Percentiles rank a stretch among this genome's conserved stretches.
These are phyloP conservation scores for Tapirus terrestris DNA, from an alignment of 2,113 vertebrate genomes.

Conservation along the genomic window DNA sequence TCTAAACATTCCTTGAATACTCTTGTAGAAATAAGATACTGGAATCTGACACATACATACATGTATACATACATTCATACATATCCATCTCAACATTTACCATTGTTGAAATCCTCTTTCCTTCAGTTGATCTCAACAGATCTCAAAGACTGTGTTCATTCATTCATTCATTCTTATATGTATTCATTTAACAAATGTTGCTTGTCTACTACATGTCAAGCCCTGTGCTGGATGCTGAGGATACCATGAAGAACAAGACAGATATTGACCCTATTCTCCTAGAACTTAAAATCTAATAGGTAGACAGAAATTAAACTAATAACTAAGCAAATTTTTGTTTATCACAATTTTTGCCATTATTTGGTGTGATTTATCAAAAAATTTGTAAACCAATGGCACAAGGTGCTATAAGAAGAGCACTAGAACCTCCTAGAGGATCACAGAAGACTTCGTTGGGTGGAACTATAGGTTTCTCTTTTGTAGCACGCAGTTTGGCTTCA, in stretches of 20 bases:
- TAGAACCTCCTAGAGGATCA: neutral
- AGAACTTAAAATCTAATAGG: neutral
- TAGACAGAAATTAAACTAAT: neutral
- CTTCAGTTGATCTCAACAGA: neutral
- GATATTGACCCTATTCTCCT: neutral
- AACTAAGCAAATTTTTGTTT: neutral
- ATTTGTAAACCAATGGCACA: neutral
- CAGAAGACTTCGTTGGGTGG: neutral
- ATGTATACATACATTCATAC: too few species aligned
- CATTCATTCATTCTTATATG: neutral
- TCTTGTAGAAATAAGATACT: neutral
- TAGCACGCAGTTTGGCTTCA: neutral
- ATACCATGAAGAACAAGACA: neutral
- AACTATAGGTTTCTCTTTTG: neutral
- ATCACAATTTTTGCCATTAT: neutral
- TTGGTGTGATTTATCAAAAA: neutral
- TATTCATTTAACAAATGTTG: neutral
- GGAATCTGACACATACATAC: neutral
- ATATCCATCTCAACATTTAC: neutral
- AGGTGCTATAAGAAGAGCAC: neutral
- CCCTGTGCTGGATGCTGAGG: neutral
- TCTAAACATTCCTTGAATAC: neutral
- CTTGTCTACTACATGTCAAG: neutral
- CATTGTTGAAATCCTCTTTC: neutral
- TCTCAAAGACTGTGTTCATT: neutral